These are phyloP conservation scores for Mustelus asterias DNA, from an alignment of 2,113 vertebrate genomes.

Conservation along the genomic window DNA sequence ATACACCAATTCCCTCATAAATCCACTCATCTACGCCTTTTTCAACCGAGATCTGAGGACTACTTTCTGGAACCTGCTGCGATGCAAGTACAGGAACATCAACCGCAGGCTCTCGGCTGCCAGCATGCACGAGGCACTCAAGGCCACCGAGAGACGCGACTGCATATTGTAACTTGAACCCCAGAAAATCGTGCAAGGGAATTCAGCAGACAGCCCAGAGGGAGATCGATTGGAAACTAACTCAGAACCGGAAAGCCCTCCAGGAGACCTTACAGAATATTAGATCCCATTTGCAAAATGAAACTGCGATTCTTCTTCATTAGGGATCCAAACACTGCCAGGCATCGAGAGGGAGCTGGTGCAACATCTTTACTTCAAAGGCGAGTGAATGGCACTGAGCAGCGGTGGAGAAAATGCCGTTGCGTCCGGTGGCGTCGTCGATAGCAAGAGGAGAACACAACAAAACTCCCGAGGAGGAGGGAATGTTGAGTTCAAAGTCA, in stretches of 20 bases:
- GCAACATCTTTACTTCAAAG: not conserved
- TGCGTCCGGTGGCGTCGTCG: not conserved
- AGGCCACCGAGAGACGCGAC: constrained; percentile 58
- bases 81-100: constrained; percentile 62
- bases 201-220: not conserved
- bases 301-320: not conserved
- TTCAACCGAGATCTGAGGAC: constrained; percentile 64
- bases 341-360: not conserved
- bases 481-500: not conserved
- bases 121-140: constrained; percentile 63
- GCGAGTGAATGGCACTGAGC: not conserved
- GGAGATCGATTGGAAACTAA: not conserved
- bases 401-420: not conserved
- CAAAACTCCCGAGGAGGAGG: not conserved
- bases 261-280: not conserved
- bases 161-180: constrained; percentile 50
- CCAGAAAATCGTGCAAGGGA: too few relatives aligned
- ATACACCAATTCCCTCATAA: constrained; percentile 63
- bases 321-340: not conserved
- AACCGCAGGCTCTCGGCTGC: constrained; percentile 59
- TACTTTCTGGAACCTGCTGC: constrained; percentile 63
- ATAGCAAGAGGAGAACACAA: not conserved
- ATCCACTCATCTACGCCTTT: constrained; percentile 63
- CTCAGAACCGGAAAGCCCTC: not conserved
- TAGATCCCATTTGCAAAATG: not conserved